Percentiles rank a stretch among this genome's conserved stretches.
These are phyloP conservation scores for Mus caroli DNA, from an alignment of 2,797 vertebrate species.

Conservation along the genomic window DNA sequence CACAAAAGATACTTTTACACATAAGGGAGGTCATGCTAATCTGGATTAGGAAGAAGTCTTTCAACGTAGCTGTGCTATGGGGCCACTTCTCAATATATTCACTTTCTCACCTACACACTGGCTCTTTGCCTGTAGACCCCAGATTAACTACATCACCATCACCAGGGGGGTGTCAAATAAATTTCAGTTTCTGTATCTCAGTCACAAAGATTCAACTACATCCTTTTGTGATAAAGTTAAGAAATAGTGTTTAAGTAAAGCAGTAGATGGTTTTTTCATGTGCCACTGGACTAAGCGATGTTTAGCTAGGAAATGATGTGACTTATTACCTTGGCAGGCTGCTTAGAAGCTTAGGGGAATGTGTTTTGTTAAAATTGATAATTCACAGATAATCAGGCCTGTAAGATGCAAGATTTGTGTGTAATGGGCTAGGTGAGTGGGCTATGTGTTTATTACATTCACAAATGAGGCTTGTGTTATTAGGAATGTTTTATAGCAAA, in stretches of 20 bases:
- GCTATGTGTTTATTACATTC: conserved; percentile 55
- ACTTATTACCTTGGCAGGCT: conserved; percentile 44
- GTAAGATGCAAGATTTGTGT: not conserved
- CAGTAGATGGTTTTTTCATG: not conserved
- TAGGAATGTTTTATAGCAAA: conserved; percentile 6
- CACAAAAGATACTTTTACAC: not conserved
- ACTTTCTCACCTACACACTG: not conserved
- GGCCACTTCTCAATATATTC: not conserved
- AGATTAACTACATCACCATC: not conserved
- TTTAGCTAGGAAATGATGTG: conserved; percentile 49
- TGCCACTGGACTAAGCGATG: conserved; percentile 11
- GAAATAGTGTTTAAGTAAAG: not conserved
- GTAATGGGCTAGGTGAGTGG: not conserved
- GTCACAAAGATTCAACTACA: conserved; percentile 5
- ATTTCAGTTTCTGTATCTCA: not conserved
- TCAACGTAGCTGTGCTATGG: not conserved
- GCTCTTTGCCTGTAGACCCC: not conserved
- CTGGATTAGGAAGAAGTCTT: not conserved
- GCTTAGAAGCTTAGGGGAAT: conserved; percentile 35
- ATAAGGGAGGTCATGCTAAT: not conserved
- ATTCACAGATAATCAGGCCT: conserved; percentile 24
- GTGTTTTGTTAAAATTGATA: conserved; percentile 46
- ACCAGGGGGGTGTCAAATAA: not conserved
- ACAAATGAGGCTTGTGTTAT: conserved; percentile 15
- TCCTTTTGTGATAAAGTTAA: not conserved